These are phyloP conservation scores for Solea senegalensis DNA, from an alignment of 2,113 vertebrate genomes.

Conservation along the genomic window DNA sequence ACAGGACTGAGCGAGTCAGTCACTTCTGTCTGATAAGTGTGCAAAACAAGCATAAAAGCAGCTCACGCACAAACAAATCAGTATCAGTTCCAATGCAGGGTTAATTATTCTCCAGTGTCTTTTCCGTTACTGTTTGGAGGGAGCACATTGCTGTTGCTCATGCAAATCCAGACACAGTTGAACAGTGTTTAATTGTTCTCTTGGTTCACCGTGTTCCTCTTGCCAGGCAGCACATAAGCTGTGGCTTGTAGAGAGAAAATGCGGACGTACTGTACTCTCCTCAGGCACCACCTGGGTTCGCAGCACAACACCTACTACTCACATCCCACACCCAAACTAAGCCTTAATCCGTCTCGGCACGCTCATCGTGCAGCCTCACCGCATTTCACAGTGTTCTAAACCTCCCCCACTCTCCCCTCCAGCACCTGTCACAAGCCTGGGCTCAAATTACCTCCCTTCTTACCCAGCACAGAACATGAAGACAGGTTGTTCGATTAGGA, in stretches of 20 bases:
- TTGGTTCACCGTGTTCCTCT: conserved; percentile 46
- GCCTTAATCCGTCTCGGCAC: conserved; percentile 62
- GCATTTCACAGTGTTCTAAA: conserved; percentile 41
- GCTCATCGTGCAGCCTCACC: conserved; percentile 18
- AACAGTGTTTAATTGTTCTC: conserved; percentile 65
- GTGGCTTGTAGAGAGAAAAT: conserved; percentile 14
- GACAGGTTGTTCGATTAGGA: conserved; percentile 32
- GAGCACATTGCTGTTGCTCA: conserved; percentile 32
- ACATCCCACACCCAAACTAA: conserved; percentile 54
- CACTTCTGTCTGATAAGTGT: conserved; percentile 1
- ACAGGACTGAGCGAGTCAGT: neutral
- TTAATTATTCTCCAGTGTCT: conserved; percentile 1
- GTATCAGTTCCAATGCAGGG: neutral
- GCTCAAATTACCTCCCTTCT: conserved; percentile 59
- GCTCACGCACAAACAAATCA: neutral
- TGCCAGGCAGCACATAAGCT: conserved; percentile 25
- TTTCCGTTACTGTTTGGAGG: conserved; percentile 1
- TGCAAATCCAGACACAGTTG: conserved; percentile 42
- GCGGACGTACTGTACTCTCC: conserved; percentile 41
- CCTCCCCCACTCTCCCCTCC: conserved; percentile 43
- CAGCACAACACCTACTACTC: conserved; percentile 40
- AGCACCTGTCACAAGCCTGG: conserved; percentile 67
- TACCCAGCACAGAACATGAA: conserved; percentile 24
- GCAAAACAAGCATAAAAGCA: neutral
- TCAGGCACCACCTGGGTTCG: conserved; percentile 58